Conservation (phyloP, 2,888 invertebrate species). For the Lampropteryx suffumata region DNA sequence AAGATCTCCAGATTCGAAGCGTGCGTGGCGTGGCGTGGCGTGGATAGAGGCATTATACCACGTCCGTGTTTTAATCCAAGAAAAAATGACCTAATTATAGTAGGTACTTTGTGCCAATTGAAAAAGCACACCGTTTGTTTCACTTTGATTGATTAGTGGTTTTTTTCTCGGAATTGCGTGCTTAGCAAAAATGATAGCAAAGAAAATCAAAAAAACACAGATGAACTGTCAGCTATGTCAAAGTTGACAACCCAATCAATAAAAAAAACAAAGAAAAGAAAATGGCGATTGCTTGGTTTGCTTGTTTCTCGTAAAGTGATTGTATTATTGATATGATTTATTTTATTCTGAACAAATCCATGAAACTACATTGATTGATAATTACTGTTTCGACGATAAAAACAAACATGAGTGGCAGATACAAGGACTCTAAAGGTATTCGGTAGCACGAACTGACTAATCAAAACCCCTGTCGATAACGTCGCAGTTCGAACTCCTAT, state of each 20-base stretch:
- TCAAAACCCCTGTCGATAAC: constrained; percentile 17
- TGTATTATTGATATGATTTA: background rate
- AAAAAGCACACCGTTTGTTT: too few species aligned
- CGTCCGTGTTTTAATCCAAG: too few species aligned
- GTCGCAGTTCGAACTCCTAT: constrained; percentile 16
- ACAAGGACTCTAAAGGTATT: constrained; percentile 44
- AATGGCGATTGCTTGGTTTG: constrained; percentile 9
- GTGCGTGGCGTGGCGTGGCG: too few species aligned
- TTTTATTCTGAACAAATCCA: constrained; percentile 1
- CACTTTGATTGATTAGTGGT: too few species aligned
- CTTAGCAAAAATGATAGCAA: too few species aligned
- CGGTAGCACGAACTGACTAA: constrained; percentile 25
- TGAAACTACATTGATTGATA: background rate
- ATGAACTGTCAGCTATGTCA: too few species aligned
- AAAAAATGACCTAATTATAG: too few species aligned
- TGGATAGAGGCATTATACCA: too few species aligned
- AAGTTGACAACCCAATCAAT: background rate
- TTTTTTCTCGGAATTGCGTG: too few species aligned
- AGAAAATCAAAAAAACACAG: too few species aligned
- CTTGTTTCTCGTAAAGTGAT: background rate
- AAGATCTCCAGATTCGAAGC: too few species aligned
- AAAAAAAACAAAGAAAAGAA: background rate
- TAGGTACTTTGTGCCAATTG: too few species aligned
- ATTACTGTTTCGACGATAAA: background rate
- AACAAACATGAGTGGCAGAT: constrained; percentile 40